Percentiles rank a stretch among this genome's conserved stretches.
phyloP scores from a whole-genome alignment of 37 sponge, comb jelly and placozoan genomes.

The Spongilla lacustris region DNA sequence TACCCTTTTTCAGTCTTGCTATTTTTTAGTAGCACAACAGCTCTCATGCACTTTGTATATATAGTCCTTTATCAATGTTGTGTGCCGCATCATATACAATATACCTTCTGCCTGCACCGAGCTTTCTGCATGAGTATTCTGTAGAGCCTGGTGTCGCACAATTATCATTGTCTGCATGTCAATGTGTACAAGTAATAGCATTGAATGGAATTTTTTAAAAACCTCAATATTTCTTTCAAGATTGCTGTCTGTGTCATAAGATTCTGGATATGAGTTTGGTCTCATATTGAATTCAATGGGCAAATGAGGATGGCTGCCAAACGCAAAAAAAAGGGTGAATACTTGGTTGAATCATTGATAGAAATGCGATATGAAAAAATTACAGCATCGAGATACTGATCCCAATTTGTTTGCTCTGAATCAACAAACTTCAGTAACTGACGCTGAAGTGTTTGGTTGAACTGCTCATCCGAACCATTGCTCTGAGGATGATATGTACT shows the following conservation, averaged over 20 bases:
- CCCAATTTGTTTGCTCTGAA: slow-evolving; percentile 29
- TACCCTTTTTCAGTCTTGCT: not conserved
- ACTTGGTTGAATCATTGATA: slow-evolving; percentile 16
- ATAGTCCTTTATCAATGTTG: not conserved
- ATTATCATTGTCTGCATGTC: not conserved
- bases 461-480: slow-evolving; percentile 49
- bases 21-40: not conserved
- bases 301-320: slow-evolving; percentile 24
- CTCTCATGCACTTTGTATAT: not conserved
- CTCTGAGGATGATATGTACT: slow-evolving; percentile 50
- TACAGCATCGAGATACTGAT: slow-evolving; percentile 17
- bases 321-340: slow-evolving; percentile 26
- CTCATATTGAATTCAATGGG: slow-evolving; percentile 22
- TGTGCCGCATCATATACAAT: not conserved
- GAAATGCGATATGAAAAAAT: slow-evolving; percentile 32
- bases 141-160: not conserved
- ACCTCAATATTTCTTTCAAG: not conserved
- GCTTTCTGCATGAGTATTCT: not conserved
- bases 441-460: slow-evolving; percentile 53
- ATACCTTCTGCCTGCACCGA: not conserved
- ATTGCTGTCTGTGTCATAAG: not conserved
- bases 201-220: not conserved
- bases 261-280: too few relatives aligned
- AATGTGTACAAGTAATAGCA: not conserved
- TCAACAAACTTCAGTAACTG: slow-evolving; percentile 17